Conservation (phyloP, 2,113 vertebrate genomes). For the Formicarius rufipectus region DNA sequence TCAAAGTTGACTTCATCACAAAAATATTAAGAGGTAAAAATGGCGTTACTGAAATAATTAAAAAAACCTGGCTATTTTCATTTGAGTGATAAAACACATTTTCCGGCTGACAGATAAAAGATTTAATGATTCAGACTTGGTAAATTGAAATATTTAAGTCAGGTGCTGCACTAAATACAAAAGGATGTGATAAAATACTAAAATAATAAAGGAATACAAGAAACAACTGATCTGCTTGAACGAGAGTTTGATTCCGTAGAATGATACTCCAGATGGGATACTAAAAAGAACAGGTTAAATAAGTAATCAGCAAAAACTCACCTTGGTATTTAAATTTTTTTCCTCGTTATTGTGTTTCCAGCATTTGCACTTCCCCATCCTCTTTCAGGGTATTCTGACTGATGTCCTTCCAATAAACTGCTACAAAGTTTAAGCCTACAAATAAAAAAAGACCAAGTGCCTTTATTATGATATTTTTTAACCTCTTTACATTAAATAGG, state of each 20-base stretch:
- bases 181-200: background rate
- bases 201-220: background rate
- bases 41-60: background rate
- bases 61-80: background rate
- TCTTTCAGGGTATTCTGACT: background rate
- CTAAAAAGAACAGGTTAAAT: background rate
- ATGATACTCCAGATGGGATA: background rate
- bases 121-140: too few relatives aligned
- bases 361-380: background rate
- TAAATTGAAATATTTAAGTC: too few relatives aligned
- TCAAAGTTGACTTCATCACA: background rate
- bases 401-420: background rate
- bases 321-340: slow-evolving; percentile 30
- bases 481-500: background rate
- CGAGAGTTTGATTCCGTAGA: background rate
- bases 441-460: background rate
- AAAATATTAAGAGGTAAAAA: background rate
- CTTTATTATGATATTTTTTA: background rate
- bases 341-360: background rate
- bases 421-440: slow-evolving; percentile 47
- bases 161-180: background rate
- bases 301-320: background rate
- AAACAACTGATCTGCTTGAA: background rate
- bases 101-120: background rate
- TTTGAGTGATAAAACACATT: background rate